Conservation (phyloP, 2,797 vertebrate species). For the Brachymystax lenok region DNA sequence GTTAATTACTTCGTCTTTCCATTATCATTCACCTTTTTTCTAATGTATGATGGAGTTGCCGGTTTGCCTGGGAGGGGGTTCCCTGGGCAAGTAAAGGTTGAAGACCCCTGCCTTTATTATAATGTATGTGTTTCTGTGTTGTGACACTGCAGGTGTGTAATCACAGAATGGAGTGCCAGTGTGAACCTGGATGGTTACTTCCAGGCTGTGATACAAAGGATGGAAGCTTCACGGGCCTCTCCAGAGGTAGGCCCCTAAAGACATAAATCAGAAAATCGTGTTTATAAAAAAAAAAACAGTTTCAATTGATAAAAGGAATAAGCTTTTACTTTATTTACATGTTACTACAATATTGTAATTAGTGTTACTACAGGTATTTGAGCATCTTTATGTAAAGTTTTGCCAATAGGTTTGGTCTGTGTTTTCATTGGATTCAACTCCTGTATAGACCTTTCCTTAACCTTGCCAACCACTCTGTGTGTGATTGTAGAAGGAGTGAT, state of each 20-base stretch:
- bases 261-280: too few relatives aligned
- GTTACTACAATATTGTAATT: neutral
- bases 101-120: neutral
- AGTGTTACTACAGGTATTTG: neutral
- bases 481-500: constrained; percentile 30
- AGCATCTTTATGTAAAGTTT: neutral
- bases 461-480: neutral
- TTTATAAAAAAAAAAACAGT: too few relatives aligned
- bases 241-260: constrained; percentile 44
- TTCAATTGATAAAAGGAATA: too few relatives aligned
- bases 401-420: neutral
- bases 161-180: constrained; percentile 76
- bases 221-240: accelerated
- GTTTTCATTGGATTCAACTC: neutral
- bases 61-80: too few relatives aligned
- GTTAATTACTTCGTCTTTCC: too few relatives aligned
- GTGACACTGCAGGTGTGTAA: constrained; percentile 72
- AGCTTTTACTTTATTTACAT: neutral
- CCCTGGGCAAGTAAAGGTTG: too few relatives aligned
- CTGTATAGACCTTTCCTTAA: neutral
- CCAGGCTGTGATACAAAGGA: constrained; percentile 55
- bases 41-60: too few relatives aligned
- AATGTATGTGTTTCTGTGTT: neutral
- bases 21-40: too few relatives aligned
- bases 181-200: constrained; percentile 72